Percentiles rank a stretch among this genome's conserved stretches.
phyloP scores from a whole-genome alignment of 1,140 invertebrate genomes.

The Atta cephalotes region DNA sequence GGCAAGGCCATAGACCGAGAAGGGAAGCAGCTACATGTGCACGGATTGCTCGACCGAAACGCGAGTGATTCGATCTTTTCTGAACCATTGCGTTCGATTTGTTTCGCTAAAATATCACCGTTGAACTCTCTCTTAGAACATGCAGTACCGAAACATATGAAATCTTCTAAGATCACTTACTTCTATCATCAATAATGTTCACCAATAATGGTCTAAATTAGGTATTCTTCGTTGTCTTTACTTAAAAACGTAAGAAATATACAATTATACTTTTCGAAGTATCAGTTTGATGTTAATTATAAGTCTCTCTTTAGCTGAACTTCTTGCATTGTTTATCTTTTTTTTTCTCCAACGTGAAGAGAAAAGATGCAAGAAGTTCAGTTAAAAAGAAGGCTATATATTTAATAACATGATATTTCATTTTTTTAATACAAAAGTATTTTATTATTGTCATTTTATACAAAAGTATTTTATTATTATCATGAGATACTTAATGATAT shows the following conservation, averaged over 20 bases:
- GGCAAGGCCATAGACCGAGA: conserved; percentile 46
- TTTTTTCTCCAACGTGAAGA: too few relatives aligned
- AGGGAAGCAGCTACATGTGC: conserved; percentile 66
- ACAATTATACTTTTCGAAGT: background rate
- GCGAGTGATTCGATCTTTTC: conserved; percentile 81
- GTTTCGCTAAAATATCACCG: conserved; percentile 77
- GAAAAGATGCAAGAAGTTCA: too few relatives aligned
- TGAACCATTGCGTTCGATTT: conserved; percentile 81
- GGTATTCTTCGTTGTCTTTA: background rate
- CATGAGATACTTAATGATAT: background rate
- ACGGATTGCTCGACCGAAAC: conserved; percentile 70
- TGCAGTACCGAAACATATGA: conserved; percentile 51
- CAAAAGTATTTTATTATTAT: conserved; percentile 2
- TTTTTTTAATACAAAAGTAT: background rate
- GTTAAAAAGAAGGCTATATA: too few relatives aligned
- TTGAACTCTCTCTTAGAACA: conserved; percentile 29
- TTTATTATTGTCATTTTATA: background rate
- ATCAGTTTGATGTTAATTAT: background rate
- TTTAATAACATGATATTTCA: background rate
- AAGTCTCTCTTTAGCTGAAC: too few relatives aligned
- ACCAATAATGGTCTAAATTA: conserved; percentile 21
- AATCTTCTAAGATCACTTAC: conserved; percentile 15
- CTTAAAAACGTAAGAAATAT: background rate
- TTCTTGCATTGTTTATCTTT: too few relatives aligned
- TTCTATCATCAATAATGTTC: conserved; percentile 8